phyloP scores from a whole-genome alignment of 2,113 vertebrate species.

The Mesitornis unicolor region DNA sequence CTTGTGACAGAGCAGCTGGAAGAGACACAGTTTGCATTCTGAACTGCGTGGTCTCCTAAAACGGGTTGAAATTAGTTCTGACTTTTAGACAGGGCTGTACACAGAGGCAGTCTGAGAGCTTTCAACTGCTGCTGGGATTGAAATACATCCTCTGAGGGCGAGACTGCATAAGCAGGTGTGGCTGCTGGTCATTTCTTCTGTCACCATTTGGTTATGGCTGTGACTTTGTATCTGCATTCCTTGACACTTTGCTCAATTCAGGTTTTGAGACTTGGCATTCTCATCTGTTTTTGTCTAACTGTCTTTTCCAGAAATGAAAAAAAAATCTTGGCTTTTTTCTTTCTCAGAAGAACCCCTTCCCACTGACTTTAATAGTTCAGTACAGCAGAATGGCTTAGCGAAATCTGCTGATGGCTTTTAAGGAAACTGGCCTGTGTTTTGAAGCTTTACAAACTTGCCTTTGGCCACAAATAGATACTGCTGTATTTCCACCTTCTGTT shows the following conservation, averaged over 20 bases:
- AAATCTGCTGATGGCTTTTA: neutral
- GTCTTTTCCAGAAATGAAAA: accelerated
- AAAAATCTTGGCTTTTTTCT: too few relatives aligned
- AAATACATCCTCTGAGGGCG: neutral
- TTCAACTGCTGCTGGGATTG: neutral
- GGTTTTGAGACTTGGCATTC: neutral
- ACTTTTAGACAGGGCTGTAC: neutral
- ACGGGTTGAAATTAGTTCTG: neutral
- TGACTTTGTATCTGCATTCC: neutral
- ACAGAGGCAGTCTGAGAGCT: neutral
- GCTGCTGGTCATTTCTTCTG: neutral
- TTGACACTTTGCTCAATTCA: neutral
- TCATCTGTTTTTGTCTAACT: neutral
- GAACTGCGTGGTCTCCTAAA: neutral
- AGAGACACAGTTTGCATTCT: neutral
- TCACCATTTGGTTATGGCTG: accelerated
- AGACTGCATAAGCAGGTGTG: neutral
- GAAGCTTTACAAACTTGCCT: neutral
- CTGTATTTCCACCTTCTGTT: neutral
- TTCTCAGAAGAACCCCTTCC: neutral
- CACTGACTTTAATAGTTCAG: neutral
- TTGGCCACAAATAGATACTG: neutral
- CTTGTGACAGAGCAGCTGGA: neutral
- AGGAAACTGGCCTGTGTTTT: neutral
- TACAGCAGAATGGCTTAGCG: neutral